Evolutionary conservation across 2,797 vertebrate genomes (phyloP), one percentile per base, ranked within the genome.

Genomic region (Florisuga fusca): DNA sequence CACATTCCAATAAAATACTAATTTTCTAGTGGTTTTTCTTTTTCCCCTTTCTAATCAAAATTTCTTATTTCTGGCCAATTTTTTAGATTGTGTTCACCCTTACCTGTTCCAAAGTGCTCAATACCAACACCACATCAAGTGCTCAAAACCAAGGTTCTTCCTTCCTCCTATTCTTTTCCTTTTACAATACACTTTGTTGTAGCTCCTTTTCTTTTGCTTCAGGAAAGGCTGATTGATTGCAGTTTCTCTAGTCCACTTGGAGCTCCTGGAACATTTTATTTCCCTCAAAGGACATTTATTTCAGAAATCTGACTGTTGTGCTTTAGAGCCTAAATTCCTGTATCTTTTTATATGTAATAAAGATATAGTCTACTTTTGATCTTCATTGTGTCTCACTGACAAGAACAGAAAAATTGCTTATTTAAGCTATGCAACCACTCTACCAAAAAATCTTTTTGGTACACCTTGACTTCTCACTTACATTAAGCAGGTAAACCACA

Each of bases 351-450:
- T 34, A 55, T 26, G 12, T 46, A 80, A 78, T 46, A 61, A 41
- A 77, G 19, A 76, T 51, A 57, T 7, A 64, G 34, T 21, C 58
- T 78, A 54, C 46, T 84, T 93, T 48, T 73, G 55, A 75, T 73
- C n/a, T 59, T 72, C 80, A 71, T 80, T 84, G 43, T 48, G 22
- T 84, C 66, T 92, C 43, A 69, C 54, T 41, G 77, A 85, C 4
- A 87, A 73, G 62, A 94, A 83, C 69, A 4, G 62, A 68, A 93
- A 93, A 89, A 77, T n/a, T 48, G 84, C 20, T 66, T 50, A 66
- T 12, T 71, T 85, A 64, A 87, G 41, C 17, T 57, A 68, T 0
- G 1, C 22, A 87, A 87, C 11, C 9, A 16, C 29, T 36, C 34
- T 53, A 25, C 15, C 6, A 43, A 66, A 58, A 58, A 27, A 14